A percentile compares a stretch with the other conserved stretches of the same genome.
These are phyloP conservation scores for Tiliqua scincoides DNA, from an alignment of 2,113 vertebrate genomes.

Conservation along the genomic window DNA sequence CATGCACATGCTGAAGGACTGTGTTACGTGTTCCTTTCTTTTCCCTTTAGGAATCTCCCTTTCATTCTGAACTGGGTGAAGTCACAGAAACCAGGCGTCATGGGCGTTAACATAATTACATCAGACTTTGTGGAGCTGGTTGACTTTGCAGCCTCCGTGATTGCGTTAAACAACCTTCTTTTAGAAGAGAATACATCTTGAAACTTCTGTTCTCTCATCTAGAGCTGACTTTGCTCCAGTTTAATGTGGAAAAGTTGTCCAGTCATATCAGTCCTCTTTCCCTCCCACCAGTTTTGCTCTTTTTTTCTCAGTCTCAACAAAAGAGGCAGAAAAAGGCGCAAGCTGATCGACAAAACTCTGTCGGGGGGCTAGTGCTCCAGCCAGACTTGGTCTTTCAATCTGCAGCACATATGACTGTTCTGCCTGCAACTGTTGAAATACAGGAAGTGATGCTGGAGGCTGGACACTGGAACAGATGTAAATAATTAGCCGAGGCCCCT, in stretches of 20 bases:
- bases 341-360: neutral
- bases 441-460: neutral
- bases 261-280: neutral
- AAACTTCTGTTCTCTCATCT: slow-evolving; percentile 5
- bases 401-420: neutral
- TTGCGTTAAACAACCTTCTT: slow-evolving; percentile 88
- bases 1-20: neutral
- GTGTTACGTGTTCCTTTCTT: slow-evolving; percentile 17
- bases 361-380: neutral
- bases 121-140: slow-evolving; percentile 97
- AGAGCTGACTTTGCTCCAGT: neutral
- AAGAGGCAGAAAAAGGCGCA: neutral
- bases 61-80: slow-evolving; percentile 95
- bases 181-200: slow-evolving; percentile 76
- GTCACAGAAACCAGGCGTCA: slow-evolving; percentile 88
- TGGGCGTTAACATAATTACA: slow-evolving; percentile 96
- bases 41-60: slow-evolving; percentile 87
- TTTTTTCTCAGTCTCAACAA: neutral
- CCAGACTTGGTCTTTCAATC: fast-evolving
- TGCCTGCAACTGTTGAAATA: slow-evolving; percentile 30
- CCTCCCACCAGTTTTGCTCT: neutral
- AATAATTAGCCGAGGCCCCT: neutral
- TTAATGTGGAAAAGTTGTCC: neutral
- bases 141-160: slow-evolving; percentile 94
- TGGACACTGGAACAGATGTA: slow-evolving; percentile 38